Percentiles rank a stretch among this genome's conserved stretches.
phyloP scores from a whole-genome alignment of 92 coral and sea anemone species.

The Pocillopora meandrina region DNA sequence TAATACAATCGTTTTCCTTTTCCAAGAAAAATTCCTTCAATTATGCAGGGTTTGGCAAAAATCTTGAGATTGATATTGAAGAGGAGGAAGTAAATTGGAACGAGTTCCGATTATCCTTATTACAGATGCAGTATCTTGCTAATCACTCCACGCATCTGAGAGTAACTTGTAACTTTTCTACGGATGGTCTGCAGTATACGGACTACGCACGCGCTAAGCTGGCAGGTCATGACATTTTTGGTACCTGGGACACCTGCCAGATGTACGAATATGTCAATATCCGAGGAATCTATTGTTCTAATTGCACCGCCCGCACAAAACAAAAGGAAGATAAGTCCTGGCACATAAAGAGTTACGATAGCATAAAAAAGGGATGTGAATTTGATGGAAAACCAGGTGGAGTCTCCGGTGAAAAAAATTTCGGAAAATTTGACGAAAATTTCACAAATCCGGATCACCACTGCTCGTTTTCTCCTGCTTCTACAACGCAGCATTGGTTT shows the following conservation, averaged over 20 bases:
- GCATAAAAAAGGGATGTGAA: no score
- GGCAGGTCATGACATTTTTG: background rate
- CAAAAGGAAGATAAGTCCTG: no score
- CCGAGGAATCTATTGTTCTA: background rate
- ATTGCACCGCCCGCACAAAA: background rate
- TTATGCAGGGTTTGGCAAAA: no score
- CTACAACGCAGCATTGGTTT: no score
- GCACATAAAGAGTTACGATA: no score
- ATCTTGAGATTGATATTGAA: no score
- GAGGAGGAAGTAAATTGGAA: background rate
- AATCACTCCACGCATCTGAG: background rate
- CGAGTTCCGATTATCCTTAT: background rate
- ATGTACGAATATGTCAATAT: background rate
- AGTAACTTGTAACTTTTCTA: conserved; percentile 8
- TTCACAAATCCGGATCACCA: no score
- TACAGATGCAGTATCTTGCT: background rate
- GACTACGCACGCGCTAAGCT: conserved; percentile 7
- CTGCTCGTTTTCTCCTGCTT: no score
- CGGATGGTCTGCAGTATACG: background rate
- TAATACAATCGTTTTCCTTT: background rate
- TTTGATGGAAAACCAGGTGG: no score
- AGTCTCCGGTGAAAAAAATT: no score
- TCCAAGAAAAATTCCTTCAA: background rate
- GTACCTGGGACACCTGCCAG: background rate
- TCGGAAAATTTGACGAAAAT: no score